phyloP scores from a whole-genome alignment of 2,113 vertebrate genomes.

The Ursus arctos region DNA sequence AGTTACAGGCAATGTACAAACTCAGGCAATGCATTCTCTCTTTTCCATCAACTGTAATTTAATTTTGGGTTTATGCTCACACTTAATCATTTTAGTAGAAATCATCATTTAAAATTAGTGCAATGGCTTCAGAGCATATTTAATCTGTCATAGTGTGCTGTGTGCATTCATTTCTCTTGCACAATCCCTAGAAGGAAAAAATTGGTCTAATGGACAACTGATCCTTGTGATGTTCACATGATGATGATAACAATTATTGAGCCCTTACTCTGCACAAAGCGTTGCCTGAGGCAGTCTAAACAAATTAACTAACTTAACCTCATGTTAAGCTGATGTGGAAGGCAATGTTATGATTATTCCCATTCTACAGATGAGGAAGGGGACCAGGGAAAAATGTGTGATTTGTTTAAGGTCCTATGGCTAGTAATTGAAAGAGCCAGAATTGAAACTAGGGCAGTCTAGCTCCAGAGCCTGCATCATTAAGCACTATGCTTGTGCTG shows the following conservation, averaged over 20 bases:
- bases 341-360: background rate
- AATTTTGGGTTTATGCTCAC: background rate
- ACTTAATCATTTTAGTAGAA: background rate
- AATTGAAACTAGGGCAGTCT: background rate
- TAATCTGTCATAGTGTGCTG: background rate
- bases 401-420: background rate
- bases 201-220: background rate
- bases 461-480: background rate
- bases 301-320: background rate
- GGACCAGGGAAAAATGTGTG: background rate
- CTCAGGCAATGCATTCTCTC: background rate
- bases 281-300: background rate
- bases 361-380: background rate
- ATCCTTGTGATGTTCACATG: background rate
- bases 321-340: background rate
- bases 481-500: background rate
- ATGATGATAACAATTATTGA: background rate
- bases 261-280: background rate
- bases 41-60: background rate
- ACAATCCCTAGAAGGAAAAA: background rate
- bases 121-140: background rate
- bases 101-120: background rate
- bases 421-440: background rate
- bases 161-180: background rate
- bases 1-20: constrained; percentile 6